Evolutionary conservation across 2,888 invertebrate species (phyloP), one percentile per base, ranked within the genome.

Genomic region (Tillus elongatus): DNA sequence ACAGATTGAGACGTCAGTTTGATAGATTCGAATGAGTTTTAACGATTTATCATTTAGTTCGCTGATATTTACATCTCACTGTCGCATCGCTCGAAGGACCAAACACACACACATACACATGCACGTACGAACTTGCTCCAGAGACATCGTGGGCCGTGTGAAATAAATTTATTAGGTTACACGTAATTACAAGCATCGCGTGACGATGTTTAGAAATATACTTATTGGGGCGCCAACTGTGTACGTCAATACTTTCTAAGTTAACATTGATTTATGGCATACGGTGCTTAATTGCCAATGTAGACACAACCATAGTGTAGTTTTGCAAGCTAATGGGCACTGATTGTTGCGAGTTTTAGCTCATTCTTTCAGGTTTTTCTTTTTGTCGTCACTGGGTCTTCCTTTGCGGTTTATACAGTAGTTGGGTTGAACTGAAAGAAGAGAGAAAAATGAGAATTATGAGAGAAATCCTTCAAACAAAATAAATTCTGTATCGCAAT

Each of bases 1-100:
- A 51, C 51, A 46, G 54, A 60, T 60, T 57, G 58, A 60, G 59
- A 51, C 52, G 58, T 60, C 60, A 56, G 50, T 52, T 52, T 56
- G 58, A 59, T 59, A 56, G 54, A 60, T 59, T 53, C 46, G 47
- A 48, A 46, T 50, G 44, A 47, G 51, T 45, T 43, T 45, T 35
- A 45, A 45, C 55, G 45, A 59, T 60, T 57, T 57, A 60, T 59
- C 58, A 58, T 53, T 45, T 39, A 39, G 42, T 39, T 42, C 30
- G 36, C 39, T 43, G 40, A 43, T 49, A 44, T 49, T 50, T 43
- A 47, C 49, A 42, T 45, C n/a, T n/a, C n/a, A n/a, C n/a, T n/a
- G n/a, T n/a, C n/a, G n/a, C n/a, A n/a, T n/a, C n/a, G n/a, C n/a
- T n/a, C n/a, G n/a, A n/a, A n/a, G n/a, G n/a, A n/a, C n/a, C n/a